Evolutionary conservation across 2,113 vertebrate genomes (phyloP).

Genomic region (Oceanites oceanicus): DNA sequence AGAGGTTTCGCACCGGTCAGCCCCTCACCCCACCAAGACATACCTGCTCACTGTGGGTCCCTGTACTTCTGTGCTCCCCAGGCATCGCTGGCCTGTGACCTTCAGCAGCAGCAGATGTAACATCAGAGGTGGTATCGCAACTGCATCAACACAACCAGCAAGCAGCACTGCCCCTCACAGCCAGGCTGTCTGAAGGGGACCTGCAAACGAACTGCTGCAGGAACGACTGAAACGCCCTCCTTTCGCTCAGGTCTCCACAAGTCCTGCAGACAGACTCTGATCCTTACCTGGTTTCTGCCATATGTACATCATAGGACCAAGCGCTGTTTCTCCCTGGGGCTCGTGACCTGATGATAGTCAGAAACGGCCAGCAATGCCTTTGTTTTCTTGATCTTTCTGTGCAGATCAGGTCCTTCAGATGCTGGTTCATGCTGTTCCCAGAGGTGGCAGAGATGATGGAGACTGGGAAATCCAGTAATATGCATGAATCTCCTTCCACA

Average conservation of each 20-base stretch:
- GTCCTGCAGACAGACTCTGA: background rate
- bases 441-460: background rate
- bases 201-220: background rate
- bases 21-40: background rate
- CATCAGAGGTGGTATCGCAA: background rate
- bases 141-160: background rate
- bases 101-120: background rate
- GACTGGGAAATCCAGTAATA: background rate
- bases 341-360: background rate
- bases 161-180: background rate
- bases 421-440: background rate
- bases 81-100: background rate
- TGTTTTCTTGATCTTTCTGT: background rate
- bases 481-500: background rate
- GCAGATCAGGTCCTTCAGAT: background rate
- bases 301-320: background rate
- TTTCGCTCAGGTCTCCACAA: background rate
- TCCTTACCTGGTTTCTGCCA: background rate
- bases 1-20: background rate
- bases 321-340: background rate
- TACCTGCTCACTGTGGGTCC: background rate
- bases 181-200: background rate
- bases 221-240: accelerated
- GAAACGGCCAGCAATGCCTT: background rate
- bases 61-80: background rate